Conservation (phyloP, 1,140 invertebrate genomes). For the Scaptomyza hsui region DNA sequence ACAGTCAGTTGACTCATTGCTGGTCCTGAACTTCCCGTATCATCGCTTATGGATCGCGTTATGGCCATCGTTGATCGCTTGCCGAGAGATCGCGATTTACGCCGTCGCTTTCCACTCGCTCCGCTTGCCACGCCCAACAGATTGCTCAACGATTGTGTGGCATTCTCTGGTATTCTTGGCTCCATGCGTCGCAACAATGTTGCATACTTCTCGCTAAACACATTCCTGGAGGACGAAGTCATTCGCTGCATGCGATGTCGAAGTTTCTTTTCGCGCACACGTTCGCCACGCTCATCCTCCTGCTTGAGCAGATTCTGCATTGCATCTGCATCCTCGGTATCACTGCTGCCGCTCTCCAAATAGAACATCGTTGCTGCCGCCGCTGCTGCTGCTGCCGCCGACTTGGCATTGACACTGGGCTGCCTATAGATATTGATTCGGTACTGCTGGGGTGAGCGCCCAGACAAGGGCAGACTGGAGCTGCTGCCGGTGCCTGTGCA, state of each 20-base stretch:
- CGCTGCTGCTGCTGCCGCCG: constrained; percentile 52
- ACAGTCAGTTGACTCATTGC: constrained; percentile 45
- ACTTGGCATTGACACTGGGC: constrained; percentile 40
- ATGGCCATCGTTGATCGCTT: constrained; percentile 68
- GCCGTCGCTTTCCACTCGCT: constrained; percentile 37
- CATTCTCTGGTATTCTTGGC: constrained; percentile 70
- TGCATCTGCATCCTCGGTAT: constrained; percentile 66
- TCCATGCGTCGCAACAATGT: constrained; percentile 83
- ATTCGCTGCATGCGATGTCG: constrained; percentile 85
- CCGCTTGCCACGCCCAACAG: constrained; percentile 37
- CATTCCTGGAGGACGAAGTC: constrained; percentile 85
- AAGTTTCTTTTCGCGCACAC: constrained; percentile 83
- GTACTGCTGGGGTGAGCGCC: constrained; percentile 55
- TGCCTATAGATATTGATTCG: constrained; percentile 66
- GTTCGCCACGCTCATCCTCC: constrained; percentile 85
- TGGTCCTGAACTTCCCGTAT: constrained; percentile 61
- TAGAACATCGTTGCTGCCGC: constrained; percentile 67
- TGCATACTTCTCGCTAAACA: constrained; percentile 85
- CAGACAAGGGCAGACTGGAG: constrained; percentile 53
- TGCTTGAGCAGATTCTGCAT: constrained; percentile 85
- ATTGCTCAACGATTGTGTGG: constrained; percentile 65
- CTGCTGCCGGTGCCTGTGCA: constrained; percentile 61
- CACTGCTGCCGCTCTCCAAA: constrained; percentile 66
- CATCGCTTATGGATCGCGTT: constrained; percentile 85
- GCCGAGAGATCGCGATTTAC: constrained; percentile 48